These are phyloP conservation scores for Drosophila limbata DNA, from an alignment of 2,888 invertebrate genomes.

Conservation along the genomic window DNA sequence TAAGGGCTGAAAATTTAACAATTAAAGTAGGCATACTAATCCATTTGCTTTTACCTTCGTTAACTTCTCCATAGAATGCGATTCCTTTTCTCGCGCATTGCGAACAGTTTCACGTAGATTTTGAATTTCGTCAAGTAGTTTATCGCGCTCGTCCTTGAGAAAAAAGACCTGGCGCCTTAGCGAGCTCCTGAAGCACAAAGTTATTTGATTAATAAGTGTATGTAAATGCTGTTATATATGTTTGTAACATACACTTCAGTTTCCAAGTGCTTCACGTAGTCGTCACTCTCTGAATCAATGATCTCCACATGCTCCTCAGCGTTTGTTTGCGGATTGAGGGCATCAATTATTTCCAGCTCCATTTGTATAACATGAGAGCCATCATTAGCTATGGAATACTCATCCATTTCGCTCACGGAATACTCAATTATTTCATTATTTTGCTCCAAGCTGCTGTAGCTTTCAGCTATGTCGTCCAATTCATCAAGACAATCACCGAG, in stretches of 20 bases:
- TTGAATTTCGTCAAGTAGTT: slow-evolving; percentile 43
- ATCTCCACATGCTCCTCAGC: slow-evolving; percentile 42
- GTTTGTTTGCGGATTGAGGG: slow-evolving; percentile 21
- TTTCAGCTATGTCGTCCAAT: slow-evolving; percentile 7
- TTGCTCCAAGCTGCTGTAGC: not conserved
- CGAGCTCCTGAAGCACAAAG: slow-evolving; percentile 24
- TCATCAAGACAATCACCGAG: slow-evolving; percentile 1
- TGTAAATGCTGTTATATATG: not conserved
- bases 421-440: slow-evolving; percentile 37
- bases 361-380: not conserved
- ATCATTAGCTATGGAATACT: slow-evolving; percentile 7
- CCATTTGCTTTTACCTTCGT: not conserved
- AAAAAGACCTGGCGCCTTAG: slow-evolving; percentile 47
- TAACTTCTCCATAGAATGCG: not conserved
- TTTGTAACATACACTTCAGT: slow-evolving; percentile 47
- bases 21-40: not conserved
- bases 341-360: slow-evolving; percentile 41
- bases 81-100: not conserved
- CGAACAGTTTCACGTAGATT: slow-evolving; percentile 26
- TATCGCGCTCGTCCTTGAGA: slow-evolving; percentile 47
- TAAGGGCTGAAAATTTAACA: too few species aligned
- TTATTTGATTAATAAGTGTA: not conserved
- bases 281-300: slow-evolving; percentile 28
- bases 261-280: slow-evolving; percentile 53
- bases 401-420: slow-evolving; percentile 19